A percentile compares a stretch with the other conserved stretches of the same genome.
Conservation (phyloP, 2,797 vertebrate species). For the Huso huso region DNA sequence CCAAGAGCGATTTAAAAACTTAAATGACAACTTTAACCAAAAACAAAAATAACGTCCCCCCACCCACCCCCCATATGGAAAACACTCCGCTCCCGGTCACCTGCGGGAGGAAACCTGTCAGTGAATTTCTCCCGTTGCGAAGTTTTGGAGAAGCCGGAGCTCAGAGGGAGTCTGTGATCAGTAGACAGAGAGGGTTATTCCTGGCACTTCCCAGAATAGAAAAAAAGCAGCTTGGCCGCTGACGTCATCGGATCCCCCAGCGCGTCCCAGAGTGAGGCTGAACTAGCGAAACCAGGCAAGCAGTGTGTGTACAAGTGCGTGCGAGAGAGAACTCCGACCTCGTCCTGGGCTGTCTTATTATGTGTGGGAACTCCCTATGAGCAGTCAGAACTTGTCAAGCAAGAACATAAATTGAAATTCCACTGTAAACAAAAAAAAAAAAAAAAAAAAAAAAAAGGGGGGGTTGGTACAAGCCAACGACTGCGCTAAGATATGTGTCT, state of each 20-base stretch:
- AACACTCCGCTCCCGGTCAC: slow-evolving; percentile 24
- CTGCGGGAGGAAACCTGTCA: slow-evolving; percentile 15
- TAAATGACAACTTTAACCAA: too few species aligned
- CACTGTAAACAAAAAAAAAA: too few species aligned
- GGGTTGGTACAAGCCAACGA: too few species aligned
- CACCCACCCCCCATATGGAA: slow-evolving; percentile 15
- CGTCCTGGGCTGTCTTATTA: slow-evolving; percentile 40
- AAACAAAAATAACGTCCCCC: too few species aligned
- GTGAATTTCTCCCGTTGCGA: slow-evolving; percentile 19
- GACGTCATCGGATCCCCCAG: slow-evolving; percentile 98
- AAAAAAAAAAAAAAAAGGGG: too few species aligned
- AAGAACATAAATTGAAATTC: not conserved
- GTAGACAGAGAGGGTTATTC: slow-evolving; percentile 76
- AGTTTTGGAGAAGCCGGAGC: slow-evolving; percentile 17
- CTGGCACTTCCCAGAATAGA: slow-evolving; percentile 89
- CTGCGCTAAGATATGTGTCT: too few species aligned
- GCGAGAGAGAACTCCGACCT: slow-evolving; percentile 36
- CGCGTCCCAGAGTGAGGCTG: slow-evolving; percentile 58
- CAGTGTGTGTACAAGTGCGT: slow-evolving; percentile 8
- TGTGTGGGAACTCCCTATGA: slow-evolving; percentile 31
- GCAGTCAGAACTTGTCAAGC: slow-evolving; percentile 19
- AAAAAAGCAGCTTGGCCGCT: slow-evolving; percentile 59
- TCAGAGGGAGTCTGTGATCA: slow-evolving; percentile 29
- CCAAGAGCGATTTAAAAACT: too few species aligned
- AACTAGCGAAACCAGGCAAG: slow-evolving; percentile 34